These are phyloP conservation scores for Orthosia incerta DNA, from an alignment of 2,888 invertebrate species.

Conservation along the genomic window DNA sequence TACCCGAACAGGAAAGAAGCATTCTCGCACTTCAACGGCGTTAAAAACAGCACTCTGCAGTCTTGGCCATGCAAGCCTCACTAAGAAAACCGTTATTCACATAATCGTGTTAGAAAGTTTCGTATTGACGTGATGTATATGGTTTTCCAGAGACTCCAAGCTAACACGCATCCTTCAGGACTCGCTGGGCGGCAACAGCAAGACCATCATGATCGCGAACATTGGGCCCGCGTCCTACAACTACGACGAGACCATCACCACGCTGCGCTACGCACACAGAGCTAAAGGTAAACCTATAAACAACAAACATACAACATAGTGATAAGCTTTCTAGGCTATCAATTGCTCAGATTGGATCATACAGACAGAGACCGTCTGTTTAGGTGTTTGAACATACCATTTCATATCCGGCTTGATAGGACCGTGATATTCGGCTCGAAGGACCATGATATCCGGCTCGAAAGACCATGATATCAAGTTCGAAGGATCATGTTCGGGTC, in stretches of 20 bases:
- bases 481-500: neutral
- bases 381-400: neutral
- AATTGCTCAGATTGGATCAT: neutral
- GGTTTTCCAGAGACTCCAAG: conserved; percentile 96
- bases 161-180: conserved; percentile 98
- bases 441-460: neutral
- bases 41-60: too few relatives aligned
- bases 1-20: neutral
- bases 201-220: conserved; percentile 99
- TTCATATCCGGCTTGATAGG: neutral
- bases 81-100: neutral
- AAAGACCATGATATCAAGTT: neutral
- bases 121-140: neutral
- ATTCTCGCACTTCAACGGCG: neutral
- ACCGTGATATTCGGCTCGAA: neutral
- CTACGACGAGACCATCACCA: conserved; percentile 99
- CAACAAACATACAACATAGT: too few relatives aligned
- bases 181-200: conserved; percentile 99
- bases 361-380: neutral
- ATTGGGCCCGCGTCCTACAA: conserved; percentile 99
- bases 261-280: conserved; percentile 98
- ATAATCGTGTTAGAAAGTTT: neutral
- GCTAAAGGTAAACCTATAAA: conserved; percentile 93
- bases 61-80: neutral
- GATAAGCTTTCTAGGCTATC: neutral